Evolutionary conservation across 2,113 vertebrate species (phyloP).

Genomic region (Ammospiza nelsoni): DNA sequence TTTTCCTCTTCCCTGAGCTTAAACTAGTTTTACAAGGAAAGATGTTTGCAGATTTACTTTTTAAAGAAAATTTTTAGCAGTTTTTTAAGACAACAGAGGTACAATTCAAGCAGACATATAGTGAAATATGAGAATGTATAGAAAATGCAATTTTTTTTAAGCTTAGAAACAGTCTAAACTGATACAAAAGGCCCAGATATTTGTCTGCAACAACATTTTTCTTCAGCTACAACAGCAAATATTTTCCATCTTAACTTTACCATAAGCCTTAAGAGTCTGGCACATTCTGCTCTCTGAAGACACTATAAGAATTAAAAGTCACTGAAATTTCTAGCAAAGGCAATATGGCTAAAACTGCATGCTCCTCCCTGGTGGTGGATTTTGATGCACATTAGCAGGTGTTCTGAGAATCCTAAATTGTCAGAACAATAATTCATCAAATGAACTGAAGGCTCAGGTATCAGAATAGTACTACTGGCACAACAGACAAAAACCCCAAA

Average conservation of each 20-base stretch:
- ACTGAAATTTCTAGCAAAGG: not conserved
- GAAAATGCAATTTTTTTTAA: not conserved
- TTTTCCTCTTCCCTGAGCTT: not conserved
- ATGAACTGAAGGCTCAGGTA: not conserved
- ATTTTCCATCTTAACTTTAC: not conserved
- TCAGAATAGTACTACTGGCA: not conserved
- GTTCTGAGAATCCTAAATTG: not conserved
- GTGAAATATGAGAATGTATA: not conserved
- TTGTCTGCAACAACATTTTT: not conserved
- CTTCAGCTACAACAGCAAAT: not conserved
- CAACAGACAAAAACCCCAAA: not conserved
- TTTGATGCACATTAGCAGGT: conserved; percentile 11
- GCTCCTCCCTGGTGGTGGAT: not conserved
- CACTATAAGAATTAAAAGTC: not conserved
- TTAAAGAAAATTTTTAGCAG: not conserved
- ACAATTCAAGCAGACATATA: not conserved
- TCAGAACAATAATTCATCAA: conserved; percentile 18
- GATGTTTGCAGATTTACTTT: not conserved
- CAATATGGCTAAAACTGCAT: not conserved
- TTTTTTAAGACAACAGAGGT: not conserved
- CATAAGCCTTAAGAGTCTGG: not conserved
- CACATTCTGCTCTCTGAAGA: not conserved
- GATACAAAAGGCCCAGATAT: not conserved
- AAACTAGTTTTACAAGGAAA: not conserved
- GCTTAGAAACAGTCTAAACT: not conserved